Base-by-base conservation (phyloP, 92 coral and sea anemone genomes). In the Galaxea fascicularis region DNA sequence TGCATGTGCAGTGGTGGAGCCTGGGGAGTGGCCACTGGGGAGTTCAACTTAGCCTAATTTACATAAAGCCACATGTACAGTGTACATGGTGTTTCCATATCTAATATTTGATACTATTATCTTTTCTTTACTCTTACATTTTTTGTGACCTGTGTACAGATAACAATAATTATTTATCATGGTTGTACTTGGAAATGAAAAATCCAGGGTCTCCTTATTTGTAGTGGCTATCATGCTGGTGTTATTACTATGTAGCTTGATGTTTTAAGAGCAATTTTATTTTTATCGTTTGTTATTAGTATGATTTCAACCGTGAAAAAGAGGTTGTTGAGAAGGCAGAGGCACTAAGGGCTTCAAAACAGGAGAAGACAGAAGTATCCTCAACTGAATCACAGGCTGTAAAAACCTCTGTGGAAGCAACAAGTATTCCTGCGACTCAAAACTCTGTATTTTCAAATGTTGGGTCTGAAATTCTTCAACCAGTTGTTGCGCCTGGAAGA, bases 401-500 rank as follows among this genome's bases (percentile, higher is more conserved):
- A 64, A 89, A 84, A 60, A 60, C 74, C 63, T 54, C 81, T 16
- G 65, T 57, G 56, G 91, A 88, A 63, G 81, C 81, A 31, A 53
- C 66, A 25, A 76, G 25, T 30, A 71, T 79, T 41, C 0, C 49
- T 58, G 29, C 54, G 20, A 74, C 59, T 30, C 76, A 71, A 22
- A 92, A 77, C 57, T 75, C 94, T 7, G 86, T 84, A 64, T 91
- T 93, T 78, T 93, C 98, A 11, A 88, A 86, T 87, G 90, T 95
- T 73, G 98, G 98, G 51, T 89, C 89, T 69, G 98, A 94, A 67
- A 97, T 97, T 67, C 89, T 97, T 67, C 91, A 89, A 82, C 99
- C 99, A 6, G 93, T 90, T 6, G 87, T 95, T 13, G 98, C 90
- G n/a, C 77, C 86, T 53, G 85, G 91, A 45, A 71, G 77, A 35